Percentiles rank a stretch among this genome's conserved stretches.
phyloP scores from a whole-genome alignment of 2,888 invertebrate genomes.

The Dasypogon diadema region DNA sequence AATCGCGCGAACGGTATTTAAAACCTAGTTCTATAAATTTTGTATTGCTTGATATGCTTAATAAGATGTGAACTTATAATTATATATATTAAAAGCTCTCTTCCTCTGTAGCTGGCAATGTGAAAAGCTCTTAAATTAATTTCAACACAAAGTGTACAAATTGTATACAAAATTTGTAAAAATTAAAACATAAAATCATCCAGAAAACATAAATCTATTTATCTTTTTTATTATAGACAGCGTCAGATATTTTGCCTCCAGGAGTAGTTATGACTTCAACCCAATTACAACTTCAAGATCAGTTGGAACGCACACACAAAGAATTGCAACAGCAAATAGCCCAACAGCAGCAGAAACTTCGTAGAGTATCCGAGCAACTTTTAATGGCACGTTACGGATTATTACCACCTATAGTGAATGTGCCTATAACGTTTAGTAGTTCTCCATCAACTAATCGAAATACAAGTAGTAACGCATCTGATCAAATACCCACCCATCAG shows the following conservation, averaged over 20 bases:
- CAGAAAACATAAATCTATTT: too few relatives aligned
- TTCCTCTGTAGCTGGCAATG: too few relatives aligned
- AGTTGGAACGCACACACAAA: conserved; percentile 85
- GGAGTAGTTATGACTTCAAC: conserved; percentile 71
- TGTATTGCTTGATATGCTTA: too few relatives aligned
- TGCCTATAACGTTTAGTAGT: conserved; percentile 48
- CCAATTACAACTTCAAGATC: conserved; percentile 76
- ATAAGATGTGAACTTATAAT: too few relatives aligned
- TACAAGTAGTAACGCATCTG: conserved; percentile 1
- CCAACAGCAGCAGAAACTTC: conserved; percentile 87
- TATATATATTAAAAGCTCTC: too few relatives aligned
- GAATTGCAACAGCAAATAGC: conserved; percentile 87
- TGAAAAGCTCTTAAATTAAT: too few relatives aligned
- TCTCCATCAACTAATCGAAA: conserved; percentile 41
- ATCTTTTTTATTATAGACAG: conserved; percentile 55
- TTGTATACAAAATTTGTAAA: too few relatives aligned
- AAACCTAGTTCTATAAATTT: too few relatives aligned
- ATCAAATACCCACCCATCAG: neutral
- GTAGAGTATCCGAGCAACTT: conserved; percentile 88
- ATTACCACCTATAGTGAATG: conserved; percentile 65
- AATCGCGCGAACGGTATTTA: too few relatives aligned
- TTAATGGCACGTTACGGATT: conserved; percentile 84
- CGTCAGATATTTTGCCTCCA: conserved; percentile 62
- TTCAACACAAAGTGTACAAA: too few relatives aligned
- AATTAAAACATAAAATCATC: too few relatives aligned